These are phyloP conservation scores for Probaryconus sp. DNA, from an alignment of 1,140 invertebrate species.

Conservation along the genomic window DNA sequence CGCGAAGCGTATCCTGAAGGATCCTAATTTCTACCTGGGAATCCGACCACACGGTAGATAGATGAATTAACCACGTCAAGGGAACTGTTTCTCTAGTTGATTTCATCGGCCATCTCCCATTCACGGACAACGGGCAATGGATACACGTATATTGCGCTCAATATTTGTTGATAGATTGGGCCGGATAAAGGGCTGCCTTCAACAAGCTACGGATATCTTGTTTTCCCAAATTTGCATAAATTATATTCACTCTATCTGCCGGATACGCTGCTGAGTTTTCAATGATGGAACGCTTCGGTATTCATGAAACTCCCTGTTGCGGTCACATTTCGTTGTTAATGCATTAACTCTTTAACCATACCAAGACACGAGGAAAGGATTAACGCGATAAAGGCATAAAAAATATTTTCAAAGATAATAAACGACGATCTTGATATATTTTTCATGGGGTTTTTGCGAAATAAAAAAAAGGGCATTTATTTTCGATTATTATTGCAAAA, in stretches of 20 bases:
- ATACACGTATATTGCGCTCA: conserved; percentile 12
- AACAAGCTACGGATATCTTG: conserved; percentile 5
- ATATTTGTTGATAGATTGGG: conserved; percentile 35
- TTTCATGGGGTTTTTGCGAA: too few relatives aligned
- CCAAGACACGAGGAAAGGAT: too few relatives aligned
- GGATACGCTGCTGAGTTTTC: not conserved
- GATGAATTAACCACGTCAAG: conserved; percentile 61
- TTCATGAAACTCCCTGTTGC: too few relatives aligned
- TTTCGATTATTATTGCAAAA: too few relatives aligned
- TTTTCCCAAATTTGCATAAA: conserved; percentile 21
- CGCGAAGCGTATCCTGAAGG: conserved; percentile 57
- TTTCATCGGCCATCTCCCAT: conserved; percentile 45
- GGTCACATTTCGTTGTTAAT: too few relatives aligned
- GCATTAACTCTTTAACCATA: too few relatives aligned
- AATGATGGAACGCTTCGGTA: conserved; percentile 1
- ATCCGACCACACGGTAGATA: conserved; percentile 55
- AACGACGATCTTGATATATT: too few relatives aligned
- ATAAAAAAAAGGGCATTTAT: too few relatives aligned
- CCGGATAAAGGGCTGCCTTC: not conserved
- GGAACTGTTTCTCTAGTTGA: conserved; percentile 55
- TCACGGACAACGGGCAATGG: conserved; percentile 21
- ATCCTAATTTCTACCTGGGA: conserved; percentile 59
- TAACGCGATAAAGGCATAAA: too few relatives aligned
- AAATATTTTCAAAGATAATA: too few relatives aligned
- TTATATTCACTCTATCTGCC: conserved; percentile 11